A percentile compares a stretch with the other conserved stretches of the same genome.
Evolutionary conservation across 2,113 vertebrate genomes (phyloP).

Genomic region (Pavo muticus): DNA sequence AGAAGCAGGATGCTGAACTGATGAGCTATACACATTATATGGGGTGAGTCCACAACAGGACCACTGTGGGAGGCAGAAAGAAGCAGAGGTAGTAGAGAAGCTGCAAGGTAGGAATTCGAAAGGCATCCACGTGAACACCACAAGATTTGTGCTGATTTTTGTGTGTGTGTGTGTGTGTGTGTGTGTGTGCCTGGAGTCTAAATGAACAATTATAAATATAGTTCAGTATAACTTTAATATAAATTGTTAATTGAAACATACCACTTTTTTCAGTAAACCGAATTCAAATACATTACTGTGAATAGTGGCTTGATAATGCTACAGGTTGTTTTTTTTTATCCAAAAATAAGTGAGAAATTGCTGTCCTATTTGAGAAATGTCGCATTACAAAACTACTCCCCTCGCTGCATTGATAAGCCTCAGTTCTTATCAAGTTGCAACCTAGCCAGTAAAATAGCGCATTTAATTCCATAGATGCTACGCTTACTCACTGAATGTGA

Average conservation of each 20-base stretch:
- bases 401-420: neutral
- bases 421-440: neutral
- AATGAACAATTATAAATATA: neutral
- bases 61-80: neutral
- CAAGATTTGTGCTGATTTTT: neutral
- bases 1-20: neutral
- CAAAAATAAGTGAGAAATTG: neutral
- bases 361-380: neutral
- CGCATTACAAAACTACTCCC: neutral
- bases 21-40: neutral
- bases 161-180: neutral
- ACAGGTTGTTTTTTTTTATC: neutral
- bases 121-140: neutral
- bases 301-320: neutral
- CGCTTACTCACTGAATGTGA: constrained; percentile 1
- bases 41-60: neutral
- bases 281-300: neutral
- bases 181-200: neutral
- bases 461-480: constrained; percentile 22
- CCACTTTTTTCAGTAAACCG: neutral
- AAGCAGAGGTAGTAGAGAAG: neutral
- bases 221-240: neutral
- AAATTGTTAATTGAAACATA: neutral
- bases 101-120: neutral
- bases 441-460: neutral